Evolutionary conservation across 2,113 vertebrate species (phyloP), one percentile per base, ranked within the genome.

Genomic region (Caracal caracal): DNA sequence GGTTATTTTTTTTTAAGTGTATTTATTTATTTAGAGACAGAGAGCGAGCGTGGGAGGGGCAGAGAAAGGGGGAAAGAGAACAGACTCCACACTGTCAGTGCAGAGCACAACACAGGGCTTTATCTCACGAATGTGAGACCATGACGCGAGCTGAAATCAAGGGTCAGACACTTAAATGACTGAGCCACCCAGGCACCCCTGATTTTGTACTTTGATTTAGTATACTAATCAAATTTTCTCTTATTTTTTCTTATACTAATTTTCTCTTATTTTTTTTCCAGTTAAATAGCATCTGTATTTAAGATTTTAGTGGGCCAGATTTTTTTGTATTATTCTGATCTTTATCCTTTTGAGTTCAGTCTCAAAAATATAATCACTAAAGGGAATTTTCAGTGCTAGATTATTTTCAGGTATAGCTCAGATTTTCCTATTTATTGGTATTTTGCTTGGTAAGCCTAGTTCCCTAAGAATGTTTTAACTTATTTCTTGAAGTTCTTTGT

Each of bases 401-500:
- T 94, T 95, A 91, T 98, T 98, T 98, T 96, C 88, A 75, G 87
- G 37, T 96, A 66, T 83, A 81, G 24, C 51, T 97, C 51, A 80
- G 16, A 71, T 33, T 93, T 90, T 90, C 93, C 70, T 93, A 0
- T 86, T 86, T 24, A 2, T 66, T 93, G 20, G 24, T 66, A 59
- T 96, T 95, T 93, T 94, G 78, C 40, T 73, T 59, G 17, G 73
- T 88, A 0, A 87, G 63, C 87, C 9, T 63, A n/a, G 28, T 93
- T 96, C 95, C 83, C 49, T 71, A 86, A 96, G 83, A 92, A 76
- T 96, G 81, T 96, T 98, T 97, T 98, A 97, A 98, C 90, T 98
- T 97, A 97, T 95, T 82, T 95, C 37, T 97, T 97, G 84, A 98
- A 78, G 88, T 68, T 97, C 91, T 89, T 83, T 97, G 86, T 33